These are phyloP conservation scores for Tetanocera ferruginea DNA, from an alignment of 2,888 invertebrate genomes.

Conservation along the genomic window DNA sequence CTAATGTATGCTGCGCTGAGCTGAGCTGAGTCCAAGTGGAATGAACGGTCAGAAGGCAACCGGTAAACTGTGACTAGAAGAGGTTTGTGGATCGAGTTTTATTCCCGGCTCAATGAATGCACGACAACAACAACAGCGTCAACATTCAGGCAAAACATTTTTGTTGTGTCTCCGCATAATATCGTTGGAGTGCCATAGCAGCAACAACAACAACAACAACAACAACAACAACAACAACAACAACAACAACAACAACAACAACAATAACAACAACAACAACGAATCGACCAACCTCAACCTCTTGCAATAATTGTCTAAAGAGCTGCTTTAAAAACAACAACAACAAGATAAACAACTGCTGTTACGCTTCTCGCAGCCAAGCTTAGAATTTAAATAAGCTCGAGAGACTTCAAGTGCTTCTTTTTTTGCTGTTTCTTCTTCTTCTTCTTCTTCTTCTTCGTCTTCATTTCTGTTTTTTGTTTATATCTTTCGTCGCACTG, in stretches of 20 bases:
- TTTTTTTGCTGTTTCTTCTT: slow-evolving; percentile 6
- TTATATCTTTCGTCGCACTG: no score
- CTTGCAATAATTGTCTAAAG: slow-evolving; percentile 11
- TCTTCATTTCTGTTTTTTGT: neutral
- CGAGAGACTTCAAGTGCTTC: neutral
- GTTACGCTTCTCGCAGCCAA: slow-evolving; percentile 47
- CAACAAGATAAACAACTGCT: neutral
- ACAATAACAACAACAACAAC: neutral
- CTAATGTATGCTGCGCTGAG: slow-evolving; percentile 2
- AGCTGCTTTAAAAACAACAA: neutral
- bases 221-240: no score
- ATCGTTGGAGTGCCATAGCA: neutral
- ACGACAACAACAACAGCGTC: slow-evolving; percentile 38
- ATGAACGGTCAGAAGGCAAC: slow-evolving; percentile 70
- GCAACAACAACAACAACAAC: neutral
- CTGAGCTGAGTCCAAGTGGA: slow-evolving; percentile 52
- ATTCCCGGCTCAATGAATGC: slow-evolving; percentile 63
- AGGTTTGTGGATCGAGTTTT: slow-evolving; percentile 70
- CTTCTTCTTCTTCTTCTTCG: slow-evolving; percentile 12
- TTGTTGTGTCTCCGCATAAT: slow-evolving; percentile 12
- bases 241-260: neutral
- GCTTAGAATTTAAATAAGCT: slow-evolving; percentile 64
- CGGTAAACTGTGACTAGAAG: slow-evolving; percentile 71
- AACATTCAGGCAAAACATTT: slow-evolving; percentile 27
- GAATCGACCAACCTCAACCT: slow-evolving; percentile 12